These are phyloP conservation scores for Lophura nycthemera DNA, from an alignment of 2,113 vertebrate species.

Conservation along the genomic window DNA sequence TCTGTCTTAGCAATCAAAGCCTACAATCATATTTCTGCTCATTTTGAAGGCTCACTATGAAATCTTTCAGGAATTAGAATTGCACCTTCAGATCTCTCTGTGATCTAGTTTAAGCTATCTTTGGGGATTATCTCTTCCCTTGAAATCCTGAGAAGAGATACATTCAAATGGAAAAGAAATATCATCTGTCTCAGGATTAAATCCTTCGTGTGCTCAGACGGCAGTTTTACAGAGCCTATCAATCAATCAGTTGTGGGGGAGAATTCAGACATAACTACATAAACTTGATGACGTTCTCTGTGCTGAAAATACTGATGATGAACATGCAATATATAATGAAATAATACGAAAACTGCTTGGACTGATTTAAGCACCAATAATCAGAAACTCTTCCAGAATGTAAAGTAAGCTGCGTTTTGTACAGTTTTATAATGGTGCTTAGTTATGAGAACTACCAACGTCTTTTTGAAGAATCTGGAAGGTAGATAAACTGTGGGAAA, in stretches of 20 bases:
- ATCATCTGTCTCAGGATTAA: background rate
- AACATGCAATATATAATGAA: background rate
- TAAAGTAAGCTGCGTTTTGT: background rate
- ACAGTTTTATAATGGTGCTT: background rate
- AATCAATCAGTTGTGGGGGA: background rate
- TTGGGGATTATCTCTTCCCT: background rate
- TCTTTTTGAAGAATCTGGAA: background rate
- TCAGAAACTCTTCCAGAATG: background rate
- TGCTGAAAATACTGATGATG: background rate
- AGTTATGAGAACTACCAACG: background rate
- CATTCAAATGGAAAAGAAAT: background rate
- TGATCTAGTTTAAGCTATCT: background rate
- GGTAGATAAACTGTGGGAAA: background rate
- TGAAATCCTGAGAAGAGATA: slow-evolving; percentile 14
- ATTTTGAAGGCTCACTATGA: background rate
- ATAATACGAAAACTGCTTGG: background rate
- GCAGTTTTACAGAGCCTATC: background rate
- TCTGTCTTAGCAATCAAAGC: background rate
- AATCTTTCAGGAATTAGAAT: slow-evolving; percentile 7
- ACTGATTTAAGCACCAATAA: background rate
- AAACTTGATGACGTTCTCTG: background rate
- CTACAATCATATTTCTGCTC: background rate
- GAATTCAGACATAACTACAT: background rate
- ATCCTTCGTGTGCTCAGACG: background rate
- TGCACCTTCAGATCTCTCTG: background rate